A percentile compares a stretch with the other conserved stretches of the same genome.
Evolutionary conservation across 2,888 invertebrate species (phyloP).

Genomic region (Hydrotaea cyrtoneurina): DNA sequence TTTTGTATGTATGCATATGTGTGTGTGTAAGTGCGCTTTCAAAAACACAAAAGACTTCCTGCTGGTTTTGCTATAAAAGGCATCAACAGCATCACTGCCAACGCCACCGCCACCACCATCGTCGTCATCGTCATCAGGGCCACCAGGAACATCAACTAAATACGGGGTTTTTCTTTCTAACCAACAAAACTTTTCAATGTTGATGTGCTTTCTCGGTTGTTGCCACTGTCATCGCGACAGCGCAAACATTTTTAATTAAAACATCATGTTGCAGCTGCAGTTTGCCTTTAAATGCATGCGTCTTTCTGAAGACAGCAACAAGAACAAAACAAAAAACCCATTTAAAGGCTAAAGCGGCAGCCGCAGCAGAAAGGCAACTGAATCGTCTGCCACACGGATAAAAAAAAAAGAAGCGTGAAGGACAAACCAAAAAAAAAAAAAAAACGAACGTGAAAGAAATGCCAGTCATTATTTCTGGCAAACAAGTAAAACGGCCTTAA

Average conservation of each 20-base stretch:
- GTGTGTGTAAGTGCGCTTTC: not conserved
- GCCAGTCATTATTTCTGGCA: constrained; percentile 61
- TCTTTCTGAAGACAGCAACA: constrained; percentile 10
- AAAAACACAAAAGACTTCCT: constrained; percentile 32
- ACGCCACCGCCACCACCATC: not conserved
- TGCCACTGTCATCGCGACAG: constrained; percentile 17
- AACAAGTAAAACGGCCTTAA: constrained; percentile 58
- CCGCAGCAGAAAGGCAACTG: constrained; percentile 23
- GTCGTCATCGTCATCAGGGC: constrained; percentile 13
- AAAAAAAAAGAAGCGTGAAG: constrained; percentile 43
- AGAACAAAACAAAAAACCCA: constrained; percentile 1
- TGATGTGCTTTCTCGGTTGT: constrained; percentile 32
- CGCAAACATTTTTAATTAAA: constrained; percentile 55
- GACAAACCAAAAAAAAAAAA: constrained; percentile 26
- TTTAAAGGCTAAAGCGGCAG: not conserved
- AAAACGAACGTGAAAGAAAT: constrained; percentile 42
- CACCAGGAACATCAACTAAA: constrained; percentile 13
- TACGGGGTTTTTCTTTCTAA: not conserved
- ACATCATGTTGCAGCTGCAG: constrained; percentile 53
- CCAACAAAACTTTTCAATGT: constrained; percentile 32
- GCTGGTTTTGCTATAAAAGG: constrained; percentile 20
- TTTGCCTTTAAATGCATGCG: constrained; percentile 24
- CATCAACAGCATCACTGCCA: constrained; percentile 2
- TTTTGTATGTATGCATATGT: not conserved
- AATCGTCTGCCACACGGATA: constrained; percentile 4